phyloP scores from a whole-genome alignment of 2,113 vertebrate genomes.

The Eurystomus gularis region DNA sequence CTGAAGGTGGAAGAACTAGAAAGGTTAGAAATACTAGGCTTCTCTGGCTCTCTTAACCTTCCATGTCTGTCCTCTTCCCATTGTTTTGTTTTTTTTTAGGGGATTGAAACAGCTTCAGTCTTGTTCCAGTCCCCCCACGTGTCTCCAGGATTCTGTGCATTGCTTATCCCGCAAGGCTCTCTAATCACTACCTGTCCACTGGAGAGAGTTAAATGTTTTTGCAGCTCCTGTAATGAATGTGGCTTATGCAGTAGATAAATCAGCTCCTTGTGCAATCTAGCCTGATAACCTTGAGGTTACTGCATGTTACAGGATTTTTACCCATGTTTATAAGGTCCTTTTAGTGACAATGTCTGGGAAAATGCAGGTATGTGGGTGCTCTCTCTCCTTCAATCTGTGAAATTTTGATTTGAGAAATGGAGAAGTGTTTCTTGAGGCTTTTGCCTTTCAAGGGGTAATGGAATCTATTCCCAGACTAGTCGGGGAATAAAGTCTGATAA shows the following conservation, averaged over 20 bases:
- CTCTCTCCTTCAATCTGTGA: not conserved
- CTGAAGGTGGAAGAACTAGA: constrained; percentile 86
- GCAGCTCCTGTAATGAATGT: not conserved
- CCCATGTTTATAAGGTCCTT: not conserved
- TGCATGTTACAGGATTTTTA: not conserved
- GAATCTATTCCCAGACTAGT: not conserved
- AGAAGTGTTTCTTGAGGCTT: not conserved
- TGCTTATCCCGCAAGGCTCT: not conserved
- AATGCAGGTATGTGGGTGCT: not conserved
- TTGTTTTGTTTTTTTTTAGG: constrained; percentile 11
- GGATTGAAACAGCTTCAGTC: constrained; percentile 2
- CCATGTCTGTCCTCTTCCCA: not conserved
- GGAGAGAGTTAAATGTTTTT: not conserved
- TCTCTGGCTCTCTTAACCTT: not conserved
- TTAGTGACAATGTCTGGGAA: not conserved
- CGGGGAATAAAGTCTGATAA: not conserved
- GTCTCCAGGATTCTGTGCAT: not conserved
- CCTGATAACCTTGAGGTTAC: not conserved
- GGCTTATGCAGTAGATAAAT: not conserved
- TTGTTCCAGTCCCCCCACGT: not conserved
- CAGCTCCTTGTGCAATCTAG: not conserved
- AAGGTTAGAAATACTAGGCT: constrained; percentile 77
- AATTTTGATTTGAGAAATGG: not conserved
- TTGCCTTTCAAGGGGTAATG: not conserved
- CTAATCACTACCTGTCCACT: not conserved